Evolutionary conservation across 2,797 vertebrate genomes (phyloP), one percentile per base, ranked within the genome.

Genomic region (Phylloscopus collybita): DNA sequence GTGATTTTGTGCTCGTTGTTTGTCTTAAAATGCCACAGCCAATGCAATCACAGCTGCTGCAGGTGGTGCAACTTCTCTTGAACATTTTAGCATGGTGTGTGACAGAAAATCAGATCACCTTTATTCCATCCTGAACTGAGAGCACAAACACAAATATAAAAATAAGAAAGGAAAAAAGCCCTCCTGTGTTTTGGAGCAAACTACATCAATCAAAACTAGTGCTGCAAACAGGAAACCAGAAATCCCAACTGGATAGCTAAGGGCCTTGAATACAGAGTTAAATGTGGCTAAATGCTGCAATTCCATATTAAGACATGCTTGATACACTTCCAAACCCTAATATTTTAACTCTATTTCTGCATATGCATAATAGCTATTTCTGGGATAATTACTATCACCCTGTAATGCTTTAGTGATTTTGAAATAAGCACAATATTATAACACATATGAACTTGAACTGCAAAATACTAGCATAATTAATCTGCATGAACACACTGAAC

Each of bases 111-210:
- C 40, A 91, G 66, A 49, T 30, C 84, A 60, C 36, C 20, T 47
- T 89, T 29, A 42, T 25, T 76, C 44, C 19, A 5, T 59, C 26
- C 50, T 80, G 57, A 75, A 80, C 44, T 51, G 27, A 82, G 3
- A 79, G 15, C 30, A 82, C 54, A 66, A 65, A 65, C 25, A 61
- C 74, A 72, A 79, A 65, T 13, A 62, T 9, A 47, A 85, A 92
- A 85, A 70, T 6, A 85, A 73, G 75, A 71, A 89, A 91, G 36
- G 27, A 73, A 44, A 66, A 78, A 89, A 91, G 47, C 20, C 49
- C 25, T 80, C 25, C 50, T 42, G 7, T 54, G 61, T 91, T 90
- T 80, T 59, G 76, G 78, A 94, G 88, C 25, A 80, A 95, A 91
- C 14, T 21, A 76, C 21, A 67, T 47, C 21, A 65, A 66, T 25